Evolutionary conservation across 1,140 invertebrate species (phyloP), one percentile per base, ranked within the genome.

Genomic region (Zophobas atratus): DNA sequence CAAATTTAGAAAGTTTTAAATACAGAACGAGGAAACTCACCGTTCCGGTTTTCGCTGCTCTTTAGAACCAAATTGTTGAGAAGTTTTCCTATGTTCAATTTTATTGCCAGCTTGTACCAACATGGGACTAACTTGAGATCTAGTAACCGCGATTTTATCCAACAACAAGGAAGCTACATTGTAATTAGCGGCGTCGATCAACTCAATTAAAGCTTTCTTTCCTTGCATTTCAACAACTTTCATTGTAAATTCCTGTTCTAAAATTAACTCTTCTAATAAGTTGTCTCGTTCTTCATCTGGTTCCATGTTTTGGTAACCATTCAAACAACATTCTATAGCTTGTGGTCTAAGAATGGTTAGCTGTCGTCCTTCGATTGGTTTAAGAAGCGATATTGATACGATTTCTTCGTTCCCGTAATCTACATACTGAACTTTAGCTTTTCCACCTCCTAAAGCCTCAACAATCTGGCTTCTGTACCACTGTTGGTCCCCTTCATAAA

Each of bases 361-460:
- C 72, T 94, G 88, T 74, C 93, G 89, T 4, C 90, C 88, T 35
- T 89, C 89, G 6, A 95, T 93, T 2, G 86, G 86, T 77, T 91
- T 90, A 6, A 96, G 84, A 35, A 90, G 84, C 20, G 87, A 85
- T 0, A 88, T 81, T 6, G 89, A 83, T 6, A 94, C 89, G 55
- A 88, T 88, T 82, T 94, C 92, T 82, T 94, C 92, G 84, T 95
- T 95, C 0, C 94, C 95, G 88, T 93, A 95, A 86, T 96, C 95
- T 0, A 96, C 92, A 86, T 94, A 94, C 3, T 88, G 86, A 0
- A 94, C 91, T 48, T 87, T 87, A 1, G 90, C 84, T 57, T 86
- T 86, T n/a, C 81, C 75, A 1, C 88, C 86, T 6, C 86, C 87
- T 51, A 83, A 84, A 1, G 89, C 82, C 1, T 85, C 84, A 20